These are phyloP conservation scores for Cephalophus harveyi DNA, from an alignment of 2,113 vertebrate genomes.

Conservation along the genomic window DNA sequence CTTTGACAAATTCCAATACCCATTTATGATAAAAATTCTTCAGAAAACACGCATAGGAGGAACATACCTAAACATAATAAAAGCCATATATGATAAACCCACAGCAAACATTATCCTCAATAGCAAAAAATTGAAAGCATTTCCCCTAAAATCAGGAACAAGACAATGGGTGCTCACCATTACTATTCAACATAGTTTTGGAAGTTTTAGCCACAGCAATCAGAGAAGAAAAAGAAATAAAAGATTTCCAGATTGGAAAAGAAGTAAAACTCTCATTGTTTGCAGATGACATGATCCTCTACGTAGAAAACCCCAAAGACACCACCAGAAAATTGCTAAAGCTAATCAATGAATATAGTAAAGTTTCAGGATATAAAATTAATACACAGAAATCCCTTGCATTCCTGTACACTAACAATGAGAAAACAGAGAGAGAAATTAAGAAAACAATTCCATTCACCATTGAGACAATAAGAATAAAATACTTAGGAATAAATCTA, in stretches of 20 bases:
- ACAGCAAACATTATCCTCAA: background rate
- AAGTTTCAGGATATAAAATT: background rate
- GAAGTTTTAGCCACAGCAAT: background rate
- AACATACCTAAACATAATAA: background rate
- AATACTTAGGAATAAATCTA: background rate
- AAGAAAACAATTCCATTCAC: background rate
- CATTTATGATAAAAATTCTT: background rate
- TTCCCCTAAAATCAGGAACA: background rate
- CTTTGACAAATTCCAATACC: background rate
- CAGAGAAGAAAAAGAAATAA: background rate
- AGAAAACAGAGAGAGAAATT: background rate
- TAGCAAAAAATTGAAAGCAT: background rate
- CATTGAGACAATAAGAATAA: background rate
- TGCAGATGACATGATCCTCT: background rate
- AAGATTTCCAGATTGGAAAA: background rate
- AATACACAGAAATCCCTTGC: background rate
- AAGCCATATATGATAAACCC: background rate
- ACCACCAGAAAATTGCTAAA: background rate
- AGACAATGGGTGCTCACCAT: background rate
- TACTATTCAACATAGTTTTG: background rate
- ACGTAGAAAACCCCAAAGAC: background rate
- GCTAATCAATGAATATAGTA: background rate
- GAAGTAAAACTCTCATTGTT: background rate
- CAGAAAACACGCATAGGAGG: background rate
- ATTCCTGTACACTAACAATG: background rate